These are phyloP conservation scores for Papilio polyxenes DNA, from an alignment of 1,140 invertebrate genomes.

Conservation along the genomic window DNA sequence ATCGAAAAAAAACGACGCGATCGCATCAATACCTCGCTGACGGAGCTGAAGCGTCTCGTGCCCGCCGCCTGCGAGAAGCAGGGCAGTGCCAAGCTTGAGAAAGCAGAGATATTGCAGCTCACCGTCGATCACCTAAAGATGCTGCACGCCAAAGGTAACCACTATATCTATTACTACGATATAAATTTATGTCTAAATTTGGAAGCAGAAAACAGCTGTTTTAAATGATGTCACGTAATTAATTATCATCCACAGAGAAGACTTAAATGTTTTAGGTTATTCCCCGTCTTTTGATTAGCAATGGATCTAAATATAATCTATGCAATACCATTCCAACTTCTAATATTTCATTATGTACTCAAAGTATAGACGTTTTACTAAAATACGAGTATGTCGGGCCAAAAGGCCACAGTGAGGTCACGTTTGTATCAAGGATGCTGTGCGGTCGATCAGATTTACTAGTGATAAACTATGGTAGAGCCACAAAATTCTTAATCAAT, in stretches of 20 bases:
- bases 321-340: no score
- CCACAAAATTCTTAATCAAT: background rate
- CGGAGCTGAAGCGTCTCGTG: slow-evolving; percentile 95
- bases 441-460: background rate
- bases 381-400: background rate
- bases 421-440: background rate
- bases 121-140: slow-evolving; percentile 98
- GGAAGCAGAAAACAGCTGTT: no score
- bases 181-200: no score
- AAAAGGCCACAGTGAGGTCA: background rate
- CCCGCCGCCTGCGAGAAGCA: slow-evolving; percentile 98
- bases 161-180: background rate
- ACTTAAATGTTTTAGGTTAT: no score
- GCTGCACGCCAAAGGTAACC: slow-evolving; percentile 94
- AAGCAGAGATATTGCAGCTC: slow-evolving; percentile 98
- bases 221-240: background rate
- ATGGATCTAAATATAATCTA: no score
- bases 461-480: background rate
- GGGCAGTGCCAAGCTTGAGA: slow-evolving; percentile 98
- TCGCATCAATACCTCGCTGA: slow-evolving; percentile 96
- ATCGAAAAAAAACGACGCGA: slow-evolving; percentile 98
- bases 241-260: background rate
- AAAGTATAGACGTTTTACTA: background rate
- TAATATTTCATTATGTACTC: background rate
- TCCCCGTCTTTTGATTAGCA: no score